Evolutionary conservation across 1,140 invertebrate species (phyloP), one percentile per base, ranked within the genome.

Genomic region (Maniola jurtina): DNA sequence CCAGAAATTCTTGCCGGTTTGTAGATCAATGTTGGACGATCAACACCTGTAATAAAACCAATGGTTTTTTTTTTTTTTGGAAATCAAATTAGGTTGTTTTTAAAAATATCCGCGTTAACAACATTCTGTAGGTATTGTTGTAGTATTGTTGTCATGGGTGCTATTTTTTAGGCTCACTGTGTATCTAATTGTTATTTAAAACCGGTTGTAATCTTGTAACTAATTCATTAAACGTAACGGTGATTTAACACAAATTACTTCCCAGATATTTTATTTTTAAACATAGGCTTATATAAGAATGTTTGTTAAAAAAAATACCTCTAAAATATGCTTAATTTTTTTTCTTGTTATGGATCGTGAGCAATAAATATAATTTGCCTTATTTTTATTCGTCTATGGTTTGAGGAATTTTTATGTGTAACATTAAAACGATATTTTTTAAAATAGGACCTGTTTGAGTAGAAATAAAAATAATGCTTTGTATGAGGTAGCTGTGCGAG

Each of bases 181-280:
- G 16, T 50, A n/a, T n/a, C n/a, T n/a, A 38, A 52, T 50, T 48
- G 34, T 34, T 48, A 48, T 64, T 64, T 25, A 15, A 40, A 58
- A 64, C 55, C 56, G 55, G 25, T 55, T 55, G 6, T 55, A 34
- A 34, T 57, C 7, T 9, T 50, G 15, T 50, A 13, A 65, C 57
- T 54, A 65, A 59, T 60, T 38, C 34, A 13, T 58, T 65, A 59
- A 65, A 59, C 36, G 11, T 45, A 52, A 59, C 47, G 56, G 57
- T 65, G 63, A 65, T 65, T 65, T 60, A 40, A 65, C 57, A 54
- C 4, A 34, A 54, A 52, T 59, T 38, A 64, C 58, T 14, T 38
- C 45, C 54, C 36, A 33, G 47, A 40, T 64, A 52, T 60, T 40
- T 4, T 25, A 25, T 25, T 65, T 65, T 38, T 15, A n/a, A 14